Evolutionary conservation across 2,113 vertebrate genomes (phyloP).

Genomic region (Stercorarius parasiticus): DNA sequence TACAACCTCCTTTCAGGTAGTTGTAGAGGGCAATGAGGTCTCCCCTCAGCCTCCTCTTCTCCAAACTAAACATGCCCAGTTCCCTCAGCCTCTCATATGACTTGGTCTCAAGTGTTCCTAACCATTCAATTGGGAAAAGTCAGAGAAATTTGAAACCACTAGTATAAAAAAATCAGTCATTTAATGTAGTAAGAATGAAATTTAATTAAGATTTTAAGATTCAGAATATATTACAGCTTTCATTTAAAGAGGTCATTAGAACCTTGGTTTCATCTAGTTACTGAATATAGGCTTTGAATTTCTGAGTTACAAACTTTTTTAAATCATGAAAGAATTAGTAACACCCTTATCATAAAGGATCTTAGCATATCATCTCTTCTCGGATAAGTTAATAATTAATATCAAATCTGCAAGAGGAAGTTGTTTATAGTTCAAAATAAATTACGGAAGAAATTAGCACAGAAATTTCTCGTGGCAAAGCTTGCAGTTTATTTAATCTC

Average conservation of each 20-base stretch:
- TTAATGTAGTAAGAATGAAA: background rate
- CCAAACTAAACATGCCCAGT: no score
- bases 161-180: background rate
- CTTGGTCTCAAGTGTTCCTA: background rate
- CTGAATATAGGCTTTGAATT: background rate
- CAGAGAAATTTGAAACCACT: background rate
- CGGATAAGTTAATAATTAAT: background rate
- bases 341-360: background rate
- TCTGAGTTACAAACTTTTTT: background rate
- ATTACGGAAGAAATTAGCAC: background rate
- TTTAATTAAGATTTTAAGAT: background rate
- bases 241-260: background rate
- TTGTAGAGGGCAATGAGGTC: no score
- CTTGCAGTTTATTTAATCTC: background rate
- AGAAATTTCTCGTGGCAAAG: background rate
- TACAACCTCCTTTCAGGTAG: no score
- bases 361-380: background rate
- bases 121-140: background rate
- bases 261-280: background rate
- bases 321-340: background rate
- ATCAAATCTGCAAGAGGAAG: background rate
- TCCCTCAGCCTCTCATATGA: no score
- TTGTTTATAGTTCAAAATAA: background rate
- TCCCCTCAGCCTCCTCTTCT: no score
- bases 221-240: background rate